Base-by-base conservation (phyloP, 2,888 invertebrate species). In the Mactromeris polynyma region DNA sequence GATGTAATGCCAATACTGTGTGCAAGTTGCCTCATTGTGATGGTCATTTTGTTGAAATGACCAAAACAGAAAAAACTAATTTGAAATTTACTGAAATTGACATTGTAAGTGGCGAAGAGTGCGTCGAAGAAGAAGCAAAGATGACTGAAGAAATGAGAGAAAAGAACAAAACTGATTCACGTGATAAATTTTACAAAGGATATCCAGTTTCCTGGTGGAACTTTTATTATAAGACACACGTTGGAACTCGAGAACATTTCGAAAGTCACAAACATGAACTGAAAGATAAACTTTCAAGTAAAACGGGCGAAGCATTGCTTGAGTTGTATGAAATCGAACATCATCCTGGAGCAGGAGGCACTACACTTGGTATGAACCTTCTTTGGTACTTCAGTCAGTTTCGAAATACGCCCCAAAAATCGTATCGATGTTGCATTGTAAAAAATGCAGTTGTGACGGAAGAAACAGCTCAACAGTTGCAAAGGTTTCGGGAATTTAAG, bases 1-100 rank as follows among this genome's bases (percentile, higher is more conserved):
- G 84, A 69, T 33, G 31, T 19, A 73, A 83, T 51, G 69, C 88
- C 2, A 80, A 88, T 51, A 73, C 51, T n/a, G 84, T 88, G 36
- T 88, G 84, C 33, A 88, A 88, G 33, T 83, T 88, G 31, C 88
- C 88, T 31, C 58, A 79, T 21, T 83, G 64, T 69, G 64, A 64
- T 3, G 80, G 81, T 14, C 51, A 64, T 51, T 79, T 73, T 69
- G 81, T 80, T 2, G 88, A 88, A 81, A 88, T 88, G 88, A 88
- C 84, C 9, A 81, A 46, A 17, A 81, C 46, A 33, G 88, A 88
- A 33, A 83, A 77, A 69, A 78, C 51, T 26, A 38, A 83, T 6
- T 31, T 89, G 69, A 79, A 83, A 33, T 33, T 89, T 19, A 89
- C 86, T 4, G 94, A 95, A 58, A 85, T 94, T 21, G 94, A 94